phyloP scores from a whole-genome alignment of 2,797 vertebrate genomes.

The Taeniopygia guttata region DNA sequence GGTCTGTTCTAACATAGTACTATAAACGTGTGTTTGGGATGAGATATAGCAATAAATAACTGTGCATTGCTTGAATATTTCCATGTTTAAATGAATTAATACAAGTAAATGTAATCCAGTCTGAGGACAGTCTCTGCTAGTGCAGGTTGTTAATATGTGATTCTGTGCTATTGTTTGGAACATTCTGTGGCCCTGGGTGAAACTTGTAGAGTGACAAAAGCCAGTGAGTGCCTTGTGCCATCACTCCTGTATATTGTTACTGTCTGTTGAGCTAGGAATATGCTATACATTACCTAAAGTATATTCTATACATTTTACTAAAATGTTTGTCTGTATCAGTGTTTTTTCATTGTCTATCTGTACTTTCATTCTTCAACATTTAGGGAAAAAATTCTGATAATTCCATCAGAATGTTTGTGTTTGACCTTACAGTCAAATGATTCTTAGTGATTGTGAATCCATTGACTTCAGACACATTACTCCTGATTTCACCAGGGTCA shows the following conservation, averaged over 20 bases:
- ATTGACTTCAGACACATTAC: slow-evolving; percentile 36
- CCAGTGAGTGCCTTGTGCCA: background rate
- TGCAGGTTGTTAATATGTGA: background rate
- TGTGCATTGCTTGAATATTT: background rate
- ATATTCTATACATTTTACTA: background rate
- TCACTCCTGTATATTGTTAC: background rate
- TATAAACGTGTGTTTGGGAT: background rate
- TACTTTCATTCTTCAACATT: background rate
- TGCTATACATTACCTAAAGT: background rate
- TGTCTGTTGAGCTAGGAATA: background rate
- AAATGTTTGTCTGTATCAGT: background rate
- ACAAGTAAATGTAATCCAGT: background rate
- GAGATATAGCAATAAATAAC: background rate
- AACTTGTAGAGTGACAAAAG: background rate
- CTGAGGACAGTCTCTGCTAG: background rate
- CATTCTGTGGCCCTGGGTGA: background rate
- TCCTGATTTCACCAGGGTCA: slow-evolving; percentile 22
- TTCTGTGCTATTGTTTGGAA: background rate
- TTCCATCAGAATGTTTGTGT: background rate
- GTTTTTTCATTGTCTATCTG: background rate
- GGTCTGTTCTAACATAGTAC: background rate
- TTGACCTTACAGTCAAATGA: background rate
- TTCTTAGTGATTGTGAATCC: slow-evolving; percentile 32
- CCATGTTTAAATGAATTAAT: background rate
- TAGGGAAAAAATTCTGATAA: background rate